A percentile compares a stretch with the other conserved stretches of the same genome.
phyloP scores from a whole-genome alignment of 2,797 vertebrate genomes.

The Takifugu ocellatus region DNA sequence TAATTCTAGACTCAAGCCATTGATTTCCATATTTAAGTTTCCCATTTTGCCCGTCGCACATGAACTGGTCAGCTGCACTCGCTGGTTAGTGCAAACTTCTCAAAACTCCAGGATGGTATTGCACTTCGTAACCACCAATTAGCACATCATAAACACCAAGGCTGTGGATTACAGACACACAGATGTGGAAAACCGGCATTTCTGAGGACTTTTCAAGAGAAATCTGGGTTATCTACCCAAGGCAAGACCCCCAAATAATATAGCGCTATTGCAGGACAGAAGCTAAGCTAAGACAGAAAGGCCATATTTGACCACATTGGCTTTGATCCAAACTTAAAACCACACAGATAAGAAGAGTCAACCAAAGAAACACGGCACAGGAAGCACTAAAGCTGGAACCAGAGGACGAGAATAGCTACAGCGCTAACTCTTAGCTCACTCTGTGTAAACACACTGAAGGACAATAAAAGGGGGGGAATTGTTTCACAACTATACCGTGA shows the following conservation, averaged over 20 bases:
- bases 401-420: neutral
- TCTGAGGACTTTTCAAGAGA: neutral
- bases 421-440: too few species aligned
- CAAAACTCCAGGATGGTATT: slow-evolving; percentile 4
- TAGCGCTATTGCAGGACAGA: too few species aligned
- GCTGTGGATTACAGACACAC: slow-evolving; percentile 2
- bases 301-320: neutral
- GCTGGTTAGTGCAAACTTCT: neutral
- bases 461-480: neutral
- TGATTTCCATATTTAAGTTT: too few species aligned
- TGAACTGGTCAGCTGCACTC: neutral
- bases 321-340: too few species aligned
- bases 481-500: slow-evolving; percentile 27
- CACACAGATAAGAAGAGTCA: neutral
- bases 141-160: slow-evolving; percentile 31
- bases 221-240: neutral
- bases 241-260: neutral
- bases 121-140: slow-evolving; percentile 29
- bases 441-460: neutral
- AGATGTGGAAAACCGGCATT: neutral
- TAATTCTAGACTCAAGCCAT: too few species aligned
- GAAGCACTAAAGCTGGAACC: neutral
- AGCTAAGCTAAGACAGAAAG: too few species aligned
- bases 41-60: too few species aligned
- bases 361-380: neutral